Evolutionary conservation across 2,888 invertebrate genomes (phyloP).

Genomic region (Eledona agricola): DNA sequence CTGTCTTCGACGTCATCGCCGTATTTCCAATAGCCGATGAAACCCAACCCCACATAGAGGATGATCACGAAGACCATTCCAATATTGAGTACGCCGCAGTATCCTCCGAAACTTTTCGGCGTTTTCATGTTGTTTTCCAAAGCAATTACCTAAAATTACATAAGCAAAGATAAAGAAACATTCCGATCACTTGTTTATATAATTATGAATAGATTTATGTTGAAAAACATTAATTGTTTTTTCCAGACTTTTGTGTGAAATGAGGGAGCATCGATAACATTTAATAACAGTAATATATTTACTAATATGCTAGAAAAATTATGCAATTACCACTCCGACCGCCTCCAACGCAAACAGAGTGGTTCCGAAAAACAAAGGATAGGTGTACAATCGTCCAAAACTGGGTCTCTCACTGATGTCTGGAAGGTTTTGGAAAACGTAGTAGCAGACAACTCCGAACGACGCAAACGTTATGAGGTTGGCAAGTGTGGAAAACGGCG

Average conservation of each 20-base stretch:
- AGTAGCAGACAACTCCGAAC: constrained; percentile 86
- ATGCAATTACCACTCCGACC: constrained; percentile 81
- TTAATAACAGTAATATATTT: too few relatives aligned
- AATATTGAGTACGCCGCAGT: constrained; percentile 81
- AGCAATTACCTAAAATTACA: constrained; percentile 77
- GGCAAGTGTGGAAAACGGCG: constrained; percentile 89
- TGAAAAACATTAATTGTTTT: too few relatives aligned
- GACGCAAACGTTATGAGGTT: constrained; percentile 85
- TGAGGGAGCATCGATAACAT: too few relatives aligned
- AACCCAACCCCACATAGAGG: constrained; percentile 81
- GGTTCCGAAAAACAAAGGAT: constrained; percentile 95
- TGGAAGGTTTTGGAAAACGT: constrained; percentile 78
- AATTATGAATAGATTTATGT: too few relatives aligned
- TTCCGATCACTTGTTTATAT: too few relatives aligned
- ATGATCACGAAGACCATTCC: constrained; percentile 81
- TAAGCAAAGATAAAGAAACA: too few relatives aligned
- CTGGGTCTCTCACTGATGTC: constrained; percentile 70
- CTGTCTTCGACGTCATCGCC: constrained; percentile 74
- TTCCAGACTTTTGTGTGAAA: too few relatives aligned
- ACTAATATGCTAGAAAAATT: constrained; percentile 6
- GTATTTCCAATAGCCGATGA: constrained; percentile 86
- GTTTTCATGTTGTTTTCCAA: constrained; percentile 91
- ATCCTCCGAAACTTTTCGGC: constrained; percentile 79
- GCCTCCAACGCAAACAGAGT: constrained; percentile 96
- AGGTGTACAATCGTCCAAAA: constrained; percentile 72